Evolutionary conservation across 1,140 invertebrate species (phyloP), one percentile per base, ranked within the genome.

Genomic region (Portunus trituberculatus): DNA sequence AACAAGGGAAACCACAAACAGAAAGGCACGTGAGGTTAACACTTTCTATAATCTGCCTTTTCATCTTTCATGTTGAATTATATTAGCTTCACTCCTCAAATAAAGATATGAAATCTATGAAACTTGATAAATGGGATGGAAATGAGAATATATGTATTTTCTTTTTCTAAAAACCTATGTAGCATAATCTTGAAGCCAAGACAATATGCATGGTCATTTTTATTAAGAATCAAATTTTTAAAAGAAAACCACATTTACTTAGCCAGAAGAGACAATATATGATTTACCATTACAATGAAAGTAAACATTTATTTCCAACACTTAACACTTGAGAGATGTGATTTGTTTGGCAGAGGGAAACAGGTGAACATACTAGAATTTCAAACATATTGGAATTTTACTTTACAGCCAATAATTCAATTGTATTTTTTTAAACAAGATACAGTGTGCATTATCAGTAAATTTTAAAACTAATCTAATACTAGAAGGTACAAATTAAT

Each of bases 1-100:
- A 76, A 76, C 67, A 76, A 20, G 67, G 67, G n/a, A 76, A 76
- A 76, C 67, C 67, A 76, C 67, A 76, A 76, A 76, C 67, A 76
- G 52, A 59, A 76, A 76, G 67, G 67, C 67, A 76, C 67, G 8
- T 76, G 67, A 76, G 67, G 67, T 76, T 25, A 25, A 76, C 25
- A 76, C 10, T n/a, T 76, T 76, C 67, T n/a, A 7, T 12, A 76
- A 76, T 76, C n/a, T 76, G 67, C 0, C 67, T n/a, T 76, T n/a
- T n/a, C 6, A n/a, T 76, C 0, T 76, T n/a, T 76, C 20, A 76
- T 59, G 3, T 14, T 76, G 67, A 20, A 76, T 76, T n/a, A 20
- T 8, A 76, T 76, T 12, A n/a, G 20, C 16, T 76, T 76, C 6
- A 76, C 1, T n/a, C n/a, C 8, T 25, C 6, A 76, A 76, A 76